Conservation (phyloP, 2,888 invertebrate genomes). For the Mylabris sibirica region DNA sequence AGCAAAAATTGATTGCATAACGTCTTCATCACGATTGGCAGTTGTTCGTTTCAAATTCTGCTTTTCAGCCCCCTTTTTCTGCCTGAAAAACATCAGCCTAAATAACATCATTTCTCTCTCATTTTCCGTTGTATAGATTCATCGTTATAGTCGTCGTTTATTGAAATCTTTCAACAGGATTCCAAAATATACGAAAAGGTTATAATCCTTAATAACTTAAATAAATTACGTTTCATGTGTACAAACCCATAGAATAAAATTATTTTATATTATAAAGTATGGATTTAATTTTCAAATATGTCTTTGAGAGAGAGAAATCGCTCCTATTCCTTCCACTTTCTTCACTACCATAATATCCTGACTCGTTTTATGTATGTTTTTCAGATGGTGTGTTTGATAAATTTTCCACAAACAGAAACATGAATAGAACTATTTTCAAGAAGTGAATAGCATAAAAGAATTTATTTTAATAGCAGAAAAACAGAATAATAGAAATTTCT, state of each 20-base stretch:
- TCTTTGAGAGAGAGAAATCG: slow-evolving; percentile 1
- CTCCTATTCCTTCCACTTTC: slow-evolving; percentile 6
- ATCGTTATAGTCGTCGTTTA: slow-evolving; percentile 8
- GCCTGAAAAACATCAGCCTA: not conserved
- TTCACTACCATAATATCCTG: slow-evolving; percentile 4
- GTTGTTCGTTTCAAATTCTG: not conserved
- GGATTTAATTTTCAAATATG: slow-evolving; percentile 32
- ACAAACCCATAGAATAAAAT: slow-evolving; percentile 36
- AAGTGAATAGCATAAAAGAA: not conserved
- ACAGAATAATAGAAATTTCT: not conserved
- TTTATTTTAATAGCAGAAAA: not conserved
- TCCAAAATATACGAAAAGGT: slow-evolving; percentile 23
- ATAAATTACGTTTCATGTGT: slow-evolving; percentile 31
- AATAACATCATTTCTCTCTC: not conserved
- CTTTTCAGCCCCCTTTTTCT: not conserved
- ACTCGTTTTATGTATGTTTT: slow-evolving; percentile 4
- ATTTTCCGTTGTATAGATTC: not conserved
- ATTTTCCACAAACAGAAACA: slow-evolving; percentile 10
- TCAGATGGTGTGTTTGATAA: slow-evolving; percentile 5
- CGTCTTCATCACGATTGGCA: not conserved
- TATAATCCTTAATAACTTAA: slow-evolving; percentile 34
- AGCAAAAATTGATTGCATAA: not conserved
- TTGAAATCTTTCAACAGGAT: slow-evolving; percentile 16
- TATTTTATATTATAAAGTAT: slow-evolving; percentile 35
- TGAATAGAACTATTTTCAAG: slow-evolving; percentile 9